Evolutionary conservation across 2,797 vertebrate genomes (phyloP).

Genomic region (Hydrolagus colliei): DNA sequence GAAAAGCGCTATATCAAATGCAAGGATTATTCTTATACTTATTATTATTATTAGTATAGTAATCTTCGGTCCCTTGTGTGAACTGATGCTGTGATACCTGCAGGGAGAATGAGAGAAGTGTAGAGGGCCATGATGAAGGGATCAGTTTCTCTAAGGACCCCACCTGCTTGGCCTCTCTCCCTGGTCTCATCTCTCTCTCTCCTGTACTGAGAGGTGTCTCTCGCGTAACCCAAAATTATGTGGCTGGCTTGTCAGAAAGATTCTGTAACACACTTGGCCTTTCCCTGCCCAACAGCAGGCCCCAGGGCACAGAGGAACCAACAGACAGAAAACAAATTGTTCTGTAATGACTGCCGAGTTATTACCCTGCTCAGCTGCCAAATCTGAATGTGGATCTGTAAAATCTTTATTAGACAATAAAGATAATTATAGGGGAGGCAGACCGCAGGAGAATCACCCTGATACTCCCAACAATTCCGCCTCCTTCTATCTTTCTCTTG

Average conservation of each 20-base stretch:
- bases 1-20: too few relatives aligned
- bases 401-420: constrained; percentile 31
- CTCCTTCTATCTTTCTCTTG: neutral
- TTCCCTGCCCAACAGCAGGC: neutral
- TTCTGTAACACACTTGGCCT: neutral
- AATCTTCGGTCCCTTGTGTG: too few relatives aligned
- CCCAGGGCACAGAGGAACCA: constrained; percentile 9
- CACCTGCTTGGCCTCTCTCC: neutral
- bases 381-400: constrained; percentile 28
- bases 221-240: constrained; percentile 18
- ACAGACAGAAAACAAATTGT: constrained; percentile 32
- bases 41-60: too few relatives aligned
- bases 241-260: constrained; percentile 13
- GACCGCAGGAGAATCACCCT: neutral
- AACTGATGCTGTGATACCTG: too few relatives aligned
- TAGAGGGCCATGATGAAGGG: neutral
- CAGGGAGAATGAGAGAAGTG: too few relatives aligned
- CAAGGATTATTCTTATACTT: too few relatives aligned
- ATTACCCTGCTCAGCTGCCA: constrained; percentile 21
- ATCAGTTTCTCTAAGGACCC: constrained; percentile 2
- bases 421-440: constrained; percentile 26
- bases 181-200: constrained; percentile 8
- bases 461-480: neutral
- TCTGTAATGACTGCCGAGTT: constrained; percentile 27
- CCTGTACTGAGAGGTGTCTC: neutral